Evolutionary conservation across 2,888 invertebrate genomes (phyloP).

Genomic region (Deilephila porcellus): DNA sequence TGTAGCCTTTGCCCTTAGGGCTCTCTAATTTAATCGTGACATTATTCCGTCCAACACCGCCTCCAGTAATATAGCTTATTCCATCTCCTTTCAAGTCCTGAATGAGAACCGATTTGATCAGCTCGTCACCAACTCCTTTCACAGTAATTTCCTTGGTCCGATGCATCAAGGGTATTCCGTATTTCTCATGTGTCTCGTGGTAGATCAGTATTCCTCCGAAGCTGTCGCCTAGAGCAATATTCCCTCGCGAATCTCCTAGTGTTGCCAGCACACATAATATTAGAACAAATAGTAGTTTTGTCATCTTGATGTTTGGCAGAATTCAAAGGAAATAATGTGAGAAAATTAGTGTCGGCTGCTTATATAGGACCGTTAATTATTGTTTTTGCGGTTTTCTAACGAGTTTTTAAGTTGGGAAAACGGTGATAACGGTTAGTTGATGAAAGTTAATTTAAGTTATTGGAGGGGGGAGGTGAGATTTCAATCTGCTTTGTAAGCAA

Average conservation of each 20-base stretch:
- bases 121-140: slow-evolving; percentile 34
- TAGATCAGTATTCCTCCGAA: slow-evolving; percentile 43
- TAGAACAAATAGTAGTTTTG: slow-evolving; percentile 16
- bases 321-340: not conserved
- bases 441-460: not conserved
- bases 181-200: slow-evolving; percentile 45
- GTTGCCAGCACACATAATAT: slow-evolving; percentile 28
- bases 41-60: slow-evolving; percentile 47
- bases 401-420: not conserved
- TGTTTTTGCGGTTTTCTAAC: not conserved
- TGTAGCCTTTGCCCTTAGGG: slow-evolving; percentile 46
- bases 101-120: slow-evolving; percentile 44
- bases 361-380: slow-evolving; percentile 4
- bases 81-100: slow-evolving; percentile 49
- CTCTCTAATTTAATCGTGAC: slow-evolving; percentile 49
- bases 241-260: slow-evolving; percentile 27
- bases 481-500: no score
- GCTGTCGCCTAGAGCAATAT: slow-evolving; percentile 8
- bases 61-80: slow-evolving; percentile 44
- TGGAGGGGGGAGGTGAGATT: no score
- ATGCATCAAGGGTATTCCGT: slow-evolving; percentile 38
- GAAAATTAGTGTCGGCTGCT: no score
- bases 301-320: not conserved
- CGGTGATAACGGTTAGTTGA: not conserved
- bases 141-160: slow-evolving; percentile 44